These are phyloP conservation scores for Heteractis magnifica DNA, from an alignment of 92 coral and sea anemone genomes.

Conservation along the genomic window DNA sequence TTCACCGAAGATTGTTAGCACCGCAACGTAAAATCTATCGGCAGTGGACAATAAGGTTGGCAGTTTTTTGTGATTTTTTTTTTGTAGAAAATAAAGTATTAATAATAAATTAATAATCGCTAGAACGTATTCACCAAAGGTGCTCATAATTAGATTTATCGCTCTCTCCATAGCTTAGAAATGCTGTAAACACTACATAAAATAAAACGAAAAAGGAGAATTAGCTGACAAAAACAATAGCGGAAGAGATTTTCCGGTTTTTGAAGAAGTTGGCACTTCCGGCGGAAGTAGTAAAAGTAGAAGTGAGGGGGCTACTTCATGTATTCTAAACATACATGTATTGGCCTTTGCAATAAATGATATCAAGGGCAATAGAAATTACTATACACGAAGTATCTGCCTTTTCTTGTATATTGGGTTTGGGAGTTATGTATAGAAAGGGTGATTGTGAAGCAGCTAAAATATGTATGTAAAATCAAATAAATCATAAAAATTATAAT, in stretches of 20 bases:
- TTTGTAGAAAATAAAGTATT: no score
- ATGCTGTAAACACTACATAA: not conserved
- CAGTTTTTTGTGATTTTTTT: no score
- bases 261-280: not conserved
- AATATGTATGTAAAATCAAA: not conserved
- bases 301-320: not conserved
- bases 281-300: not conserved
- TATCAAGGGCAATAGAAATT: not conserved
- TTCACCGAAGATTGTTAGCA: no score
- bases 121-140: not conserved
- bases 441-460: not conserved
- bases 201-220: not conserved
- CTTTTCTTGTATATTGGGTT: not conserved
- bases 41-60: no score
- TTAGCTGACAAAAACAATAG: not conserved
- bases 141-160: not conserved
- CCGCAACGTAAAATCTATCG: no score
- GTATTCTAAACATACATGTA: not conserved
- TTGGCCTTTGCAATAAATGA: not conserved
- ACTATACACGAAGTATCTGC: not conserved
- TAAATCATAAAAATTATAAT: not conserved
- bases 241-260: not conserved
- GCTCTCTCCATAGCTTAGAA: not conserved
- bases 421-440: not conserved
- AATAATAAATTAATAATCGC: no score